A percentile compares a stretch with the other conserved stretches of the same genome.
These are phyloP conservation scores for Drosophila novamexicana DNA, from an alignment of 1,140 invertebrate species.

Conservation along the genomic window DNA sequence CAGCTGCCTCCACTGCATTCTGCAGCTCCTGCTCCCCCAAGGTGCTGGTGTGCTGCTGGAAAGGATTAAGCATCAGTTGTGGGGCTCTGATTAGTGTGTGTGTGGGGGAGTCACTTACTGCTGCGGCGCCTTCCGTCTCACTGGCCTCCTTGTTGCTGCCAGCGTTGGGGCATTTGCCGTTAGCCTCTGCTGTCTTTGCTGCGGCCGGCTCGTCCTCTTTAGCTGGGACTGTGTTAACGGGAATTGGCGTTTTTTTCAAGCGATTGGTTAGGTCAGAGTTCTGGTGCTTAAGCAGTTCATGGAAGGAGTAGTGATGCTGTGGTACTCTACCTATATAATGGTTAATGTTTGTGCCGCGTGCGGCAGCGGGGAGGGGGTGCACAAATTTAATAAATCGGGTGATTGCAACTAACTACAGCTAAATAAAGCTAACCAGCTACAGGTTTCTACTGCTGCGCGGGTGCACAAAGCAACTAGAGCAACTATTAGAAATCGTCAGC, in stretches of 20 bases:
- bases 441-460: slow-evolving; percentile 68
- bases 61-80: slow-evolving; percentile 2
- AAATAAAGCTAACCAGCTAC: slow-evolving; percentile 55
- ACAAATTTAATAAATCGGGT: slow-evolving; percentile 70
- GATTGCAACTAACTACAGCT: slow-evolving; percentile 62
- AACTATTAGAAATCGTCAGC: slow-evolving; percentile 41
- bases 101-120: slow-evolving; percentile 37
- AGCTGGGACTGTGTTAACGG: slow-evolving; percentile 62
- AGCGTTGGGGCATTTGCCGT: slow-evolving; percentile 42
- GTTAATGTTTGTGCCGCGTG: slow-evolving; percentile 9
- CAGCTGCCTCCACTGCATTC: slow-evolving; percentile 85
- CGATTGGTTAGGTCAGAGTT: slow-evolving; percentile 81
- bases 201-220: slow-evolving; percentile 36
- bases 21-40: slow-evolving; percentile 87
- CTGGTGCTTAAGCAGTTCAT: slow-evolving; percentile 82
- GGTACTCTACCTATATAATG: slow-evolving; percentile 70
- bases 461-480: slow-evolving; percentile 50
- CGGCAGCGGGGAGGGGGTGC: slow-evolving; percentile 49
- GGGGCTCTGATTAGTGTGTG: not conserved
- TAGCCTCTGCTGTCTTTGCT: slow-evolving; percentile 16
- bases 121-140: slow-evolving; percentile 36
- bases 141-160: slow-evolving; percentile 45
- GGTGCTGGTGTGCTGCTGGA: slow-evolving; percentile 80
- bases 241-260: slow-evolving; percentile 78
- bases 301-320: slow-evolving; percentile 80